Evolutionary conservation across 2,797 vertebrate species (phyloP), one percentile per base, ranked within the genome.

Genomic region (Myoxocephalus aenaeus): DNA sequence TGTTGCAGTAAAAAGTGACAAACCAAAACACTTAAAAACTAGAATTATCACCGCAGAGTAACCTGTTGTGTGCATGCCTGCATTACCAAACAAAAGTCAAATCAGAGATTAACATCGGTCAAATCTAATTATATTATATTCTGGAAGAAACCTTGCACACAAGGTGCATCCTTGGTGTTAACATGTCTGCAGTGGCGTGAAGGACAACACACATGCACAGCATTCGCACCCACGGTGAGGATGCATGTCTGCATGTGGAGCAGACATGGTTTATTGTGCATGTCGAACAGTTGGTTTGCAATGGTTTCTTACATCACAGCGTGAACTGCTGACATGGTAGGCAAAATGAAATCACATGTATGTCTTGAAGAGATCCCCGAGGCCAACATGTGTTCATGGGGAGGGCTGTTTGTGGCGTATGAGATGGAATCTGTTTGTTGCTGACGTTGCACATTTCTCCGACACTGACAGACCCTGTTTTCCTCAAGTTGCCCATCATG

Each of bases 11-110:
- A 78, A 69, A 82, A 62, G 4, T 5, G 13, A 81, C 25, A 36
- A 73, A 81, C n/a, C 36, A 54, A 71, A 82, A 81, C 66, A 64
- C 48, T 84, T 25, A 56, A 73, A 5, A 68, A 61, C 73, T 13
- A 38, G 67, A 77, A n/a, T 38, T 18, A 86, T 59, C 70, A 87
- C 77, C 75, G 75, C 73, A 83, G 81, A 83, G 75, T 74, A 76
- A 73, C 48, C 46, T 79, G 83, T 81, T 83, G 81, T 13, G 36
- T 79, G 85, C 88, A 88, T 82, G 82, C 83, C 83, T 87, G 79
- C 74, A 73, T 82, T 72, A 69, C 48, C 71, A 77, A 83, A 83
- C 59, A 58, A 73, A 86, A 82, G 48, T 80, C 64, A 84, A 86
- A 86, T 79, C 22, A 75, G 62, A 83, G 74, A 73, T 79, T 83